A percentile compares a stretch with the other conserved stretches of the same genome.
These are phyloP conservation scores for Elachura formosa DNA, from an alignment of 2,113 vertebrate genomes.

Conservation along the genomic window DNA sequence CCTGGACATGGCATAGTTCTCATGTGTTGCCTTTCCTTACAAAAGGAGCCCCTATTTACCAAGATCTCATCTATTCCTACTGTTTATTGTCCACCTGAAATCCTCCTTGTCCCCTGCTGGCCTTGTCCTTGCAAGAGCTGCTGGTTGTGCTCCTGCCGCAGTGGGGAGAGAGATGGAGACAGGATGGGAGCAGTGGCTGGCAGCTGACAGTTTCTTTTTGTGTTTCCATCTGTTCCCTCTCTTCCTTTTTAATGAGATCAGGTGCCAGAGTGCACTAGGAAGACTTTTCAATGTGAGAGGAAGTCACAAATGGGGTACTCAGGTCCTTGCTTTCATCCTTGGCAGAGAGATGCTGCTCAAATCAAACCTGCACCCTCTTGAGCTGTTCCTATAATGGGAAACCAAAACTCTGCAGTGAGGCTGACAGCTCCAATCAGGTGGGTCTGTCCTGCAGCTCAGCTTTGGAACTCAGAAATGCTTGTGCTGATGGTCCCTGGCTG, in stretches of 20 bases:
- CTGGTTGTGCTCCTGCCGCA: background rate
- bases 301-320: background rate
- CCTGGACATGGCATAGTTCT: background rate
- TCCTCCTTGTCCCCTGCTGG: background rate
- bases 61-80: background rate
- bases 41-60: background rate
- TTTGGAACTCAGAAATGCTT: background rate
- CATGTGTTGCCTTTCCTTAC: background rate
- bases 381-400: background rate
- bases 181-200: constrained; percentile 1
- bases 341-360: background rate
- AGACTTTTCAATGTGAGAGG: constrained; percentile 20
- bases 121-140: constrained; percentile 13
- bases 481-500: background rate
- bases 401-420: background rate
- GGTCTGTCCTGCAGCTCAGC: background rate
- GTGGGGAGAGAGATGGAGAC: background rate
- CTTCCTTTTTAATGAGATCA: constrained; percentile 54
- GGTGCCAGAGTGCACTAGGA: background rate
- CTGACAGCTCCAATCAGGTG: background rate
- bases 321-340: background rate
- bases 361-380: background rate
- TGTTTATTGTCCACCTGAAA: background rate
- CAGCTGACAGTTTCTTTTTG: constrained; percentile 47
- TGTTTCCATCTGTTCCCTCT: constrained; percentile 59